Conservation (phyloP, 2,113 vertebrate genomes). For the Heteronetta atricapilla region DNA sequence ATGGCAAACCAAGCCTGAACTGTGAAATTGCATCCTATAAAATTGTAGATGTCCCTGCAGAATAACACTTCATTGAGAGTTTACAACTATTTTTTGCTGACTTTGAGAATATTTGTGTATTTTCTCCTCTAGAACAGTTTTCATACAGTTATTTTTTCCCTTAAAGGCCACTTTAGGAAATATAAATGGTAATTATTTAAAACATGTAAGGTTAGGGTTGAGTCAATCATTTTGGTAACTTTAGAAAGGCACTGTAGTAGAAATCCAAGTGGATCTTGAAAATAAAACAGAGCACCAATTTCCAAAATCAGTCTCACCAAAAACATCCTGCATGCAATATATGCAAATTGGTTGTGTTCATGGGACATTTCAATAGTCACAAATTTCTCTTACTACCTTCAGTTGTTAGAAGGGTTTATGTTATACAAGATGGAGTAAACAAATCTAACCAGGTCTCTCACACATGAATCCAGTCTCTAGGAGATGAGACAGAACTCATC, state of each 20-base stretch:
- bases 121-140: slow-evolving; percentile 12
- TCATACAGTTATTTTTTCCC: not conserved
- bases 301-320: not conserved
- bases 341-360: not conserved
- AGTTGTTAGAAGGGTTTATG: not conserved
- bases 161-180: not conserved
- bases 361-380: not conserved
- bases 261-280: not conserved
- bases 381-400: not conserved
- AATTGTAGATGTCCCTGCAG: slow-evolving; percentile 21
- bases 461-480: not conserved
- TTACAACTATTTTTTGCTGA: slow-evolving; percentile 52
- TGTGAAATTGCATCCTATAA: slow-evolving; percentile 52
- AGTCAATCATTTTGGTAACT: slow-evolving; percentile 6
- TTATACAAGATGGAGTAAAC: not conserved
- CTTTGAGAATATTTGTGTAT: slow-evolving; percentile 14
- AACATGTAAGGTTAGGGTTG: not conserved
- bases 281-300: not conserved
- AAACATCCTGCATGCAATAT: not conserved
- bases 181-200: slow-evolving; percentile 22
- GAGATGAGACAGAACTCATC: not conserved
- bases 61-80: slow-evolving; percentile 50
- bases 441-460: not conserved
- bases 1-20: slow-evolving; percentile 41
- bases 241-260: not conserved